Evolutionary conservation across 2,113 vertebrate species (phyloP).

Genomic region (Epinephelus fuscoguttatus): DNA sequence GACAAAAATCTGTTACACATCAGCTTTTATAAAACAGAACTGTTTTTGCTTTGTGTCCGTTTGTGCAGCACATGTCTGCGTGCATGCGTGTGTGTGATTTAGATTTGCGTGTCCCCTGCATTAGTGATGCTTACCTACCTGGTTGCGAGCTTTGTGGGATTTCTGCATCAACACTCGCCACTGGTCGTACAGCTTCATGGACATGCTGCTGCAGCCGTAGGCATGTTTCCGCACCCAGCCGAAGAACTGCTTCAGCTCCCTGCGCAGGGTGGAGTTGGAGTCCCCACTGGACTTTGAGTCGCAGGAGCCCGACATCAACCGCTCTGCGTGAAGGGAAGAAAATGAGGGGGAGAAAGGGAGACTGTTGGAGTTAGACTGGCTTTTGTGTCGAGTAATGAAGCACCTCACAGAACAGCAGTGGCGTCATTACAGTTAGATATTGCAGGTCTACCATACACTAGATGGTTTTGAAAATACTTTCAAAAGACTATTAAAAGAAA

Average conservation of each 20-base stretch:
- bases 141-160: constrained; percentile 98
- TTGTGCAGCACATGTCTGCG: constrained; percentile 3
- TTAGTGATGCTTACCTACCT: constrained; percentile 92
- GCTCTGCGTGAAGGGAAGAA: constrained; percentile 75
- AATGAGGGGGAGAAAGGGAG: neutral
- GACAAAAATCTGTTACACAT: constrained; percentile 64
- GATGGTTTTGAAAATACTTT: too few relatives aligned
- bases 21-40: neutral
- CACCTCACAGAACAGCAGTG: neutral
- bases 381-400: neutral
- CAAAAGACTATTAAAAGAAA: too few relatives aligned
- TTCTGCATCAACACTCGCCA: constrained; percentile 99
- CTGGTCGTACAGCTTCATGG: constrained; percentile 98
- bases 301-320: constrained; percentile 88
- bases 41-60: neutral
- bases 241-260: constrained; percentile 98
- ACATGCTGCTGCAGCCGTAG: constrained; percentile 95
- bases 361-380: neutral
- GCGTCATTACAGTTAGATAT: neutral
- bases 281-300: constrained; percentile 92
- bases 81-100: constrained; percentile 1
- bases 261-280: constrained; percentile 93
- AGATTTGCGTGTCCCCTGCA: constrained; percentile 15
- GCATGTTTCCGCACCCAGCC: constrained; percentile 97
- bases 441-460: neutral